These are phyloP conservation scores for Celastrina argiolus DNA, from an alignment of 2,888 invertebrate genomes.

Conservation along the genomic window DNA sequence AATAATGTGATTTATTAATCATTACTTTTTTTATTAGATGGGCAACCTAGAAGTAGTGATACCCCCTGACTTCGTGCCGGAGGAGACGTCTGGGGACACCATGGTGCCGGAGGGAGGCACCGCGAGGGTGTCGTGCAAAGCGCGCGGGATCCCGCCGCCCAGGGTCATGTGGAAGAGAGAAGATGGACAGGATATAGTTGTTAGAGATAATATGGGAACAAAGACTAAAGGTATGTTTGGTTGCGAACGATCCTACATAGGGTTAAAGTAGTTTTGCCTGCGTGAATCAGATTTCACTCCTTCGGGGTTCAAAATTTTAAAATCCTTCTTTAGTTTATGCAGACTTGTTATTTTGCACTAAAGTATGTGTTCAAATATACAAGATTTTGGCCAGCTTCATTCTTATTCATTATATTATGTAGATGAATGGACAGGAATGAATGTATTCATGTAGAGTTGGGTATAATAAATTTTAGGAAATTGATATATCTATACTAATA, in stretches of 20 bases:
- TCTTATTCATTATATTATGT: too few species aligned
- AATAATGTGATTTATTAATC: not conserved
- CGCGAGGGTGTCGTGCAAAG: constrained; percentile 79
- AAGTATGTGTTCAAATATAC: too few species aligned
- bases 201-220: constrained; percentile 80
- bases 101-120: constrained; percentile 87
- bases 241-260: not conserved
- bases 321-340: too few species aligned
- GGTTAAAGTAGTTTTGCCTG: too few species aligned
- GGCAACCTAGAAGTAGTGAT: constrained; percentile 88
- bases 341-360: too few species aligned
- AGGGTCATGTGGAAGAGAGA: constrained; percentile 87
- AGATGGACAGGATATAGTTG: constrained; percentile 84
- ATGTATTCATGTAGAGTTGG: too few species aligned
- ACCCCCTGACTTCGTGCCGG: constrained; percentile 88
- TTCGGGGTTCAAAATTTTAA: too few species aligned
- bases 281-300: too few species aligned
- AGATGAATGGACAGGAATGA: too few species aligned
- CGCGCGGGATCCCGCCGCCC: constrained; percentile 85
- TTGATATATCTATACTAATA: too few species aligned
- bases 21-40: constrained; percentile 69
- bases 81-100: constrained; percentile 88
- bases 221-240: constrained; percentile 74
- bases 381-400: too few species aligned
- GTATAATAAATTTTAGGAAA: too few species aligned